Base-by-base conservation (phyloP, 2,113 vertebrate species). In the Lampris megalopsis region DNA sequence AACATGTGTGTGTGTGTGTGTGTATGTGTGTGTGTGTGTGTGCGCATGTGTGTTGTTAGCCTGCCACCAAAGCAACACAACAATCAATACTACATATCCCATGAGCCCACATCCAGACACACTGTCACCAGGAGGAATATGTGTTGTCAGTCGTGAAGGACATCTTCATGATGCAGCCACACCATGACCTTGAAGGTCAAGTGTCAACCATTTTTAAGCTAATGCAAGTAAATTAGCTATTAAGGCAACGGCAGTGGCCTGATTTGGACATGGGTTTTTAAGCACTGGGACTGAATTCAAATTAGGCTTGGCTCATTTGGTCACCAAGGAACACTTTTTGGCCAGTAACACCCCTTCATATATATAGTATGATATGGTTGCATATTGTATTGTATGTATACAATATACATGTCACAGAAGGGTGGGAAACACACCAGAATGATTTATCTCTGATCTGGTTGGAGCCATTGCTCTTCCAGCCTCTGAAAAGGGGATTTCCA, bases 31-130 rank as follows among this genome's bases (percentile, higher is more conserved):
- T 66, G 5, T 42, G 64, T 53, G 35, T 53, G 64, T 53, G 45
- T 36, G 47, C 10, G 35, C 4, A 3, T 54, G 63, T 65, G 81
- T 58, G 76, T 79, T 54, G 50, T 38, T 56, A 68, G 62, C 8
- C 70, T 79, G 75, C 79, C 6, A 50, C 77, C 77, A 79, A 45
- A 60, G 68, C 7, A 42, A 71, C 75, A 82, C 7, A 67, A 61
- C 71, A 71, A 89, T 91, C 92, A 81, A 91, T 93, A 79, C 63
- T 43, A 62, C 73, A 80, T 77, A 59, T 89, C 87, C 85, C 86
- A 77, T 70, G 84, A 82, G 84, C 43, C 83, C 54, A 36, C 61
- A 47, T 76, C 69, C 75, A 88, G 82, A 77, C 83, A 77, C 59
- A 70, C 88, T 83, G 92, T 89, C 88, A 87, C 85, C 89, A 79